Base-by-base conservation (phyloP, 2,888 invertebrate genomes). In the Salticus scenicus region DNA sequence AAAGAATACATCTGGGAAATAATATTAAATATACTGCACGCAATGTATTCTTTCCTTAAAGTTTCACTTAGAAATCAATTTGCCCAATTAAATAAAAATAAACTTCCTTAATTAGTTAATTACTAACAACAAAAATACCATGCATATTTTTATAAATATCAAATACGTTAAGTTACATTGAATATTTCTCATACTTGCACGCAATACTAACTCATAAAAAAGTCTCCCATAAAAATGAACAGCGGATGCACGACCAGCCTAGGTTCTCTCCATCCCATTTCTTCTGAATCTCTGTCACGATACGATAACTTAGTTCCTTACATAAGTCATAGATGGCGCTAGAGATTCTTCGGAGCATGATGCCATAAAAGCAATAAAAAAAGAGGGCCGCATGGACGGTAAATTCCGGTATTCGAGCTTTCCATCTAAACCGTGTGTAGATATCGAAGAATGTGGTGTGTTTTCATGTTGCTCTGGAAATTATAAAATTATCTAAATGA, bases 351-450 rank as follows among this genome's bases (percentile, higher is more conserved):
- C 17, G 10, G 47, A 47, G 12, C n/a, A 17, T 14, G 47, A 47
- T 47, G 47, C 47, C 47, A 47, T 17, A 7, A 47, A 5, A 47
- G 47, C 47, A 5, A 47, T 47, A 47, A 47, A 47, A 47, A 12
- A 47, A 47, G 47, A 47, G 47, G 17, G 47, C 47, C 12, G 47
- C 47, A 47, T 47, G 47, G 47, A 47, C 47, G 47, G 47, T 47
- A 47, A 47, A 47, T 47, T 47, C 47, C 47, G 47, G 47, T 47
- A 47, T 47, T 14, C 47, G 12, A 47, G 47, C 47, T 47, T 14
- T 5, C 47, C 10, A 47, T 7, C 47, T 17, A 47, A 47, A 47
- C 47, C 47, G 47, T 47, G 47, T 2, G 47, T 1, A 47, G 47
- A 47, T 47, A 47, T 14, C 47, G 47, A 47, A 47, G 47, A n/a